Base-by-base conservation (phyloP, 2,888 invertebrate species). In the Amphimallon solstitiale region DNA sequence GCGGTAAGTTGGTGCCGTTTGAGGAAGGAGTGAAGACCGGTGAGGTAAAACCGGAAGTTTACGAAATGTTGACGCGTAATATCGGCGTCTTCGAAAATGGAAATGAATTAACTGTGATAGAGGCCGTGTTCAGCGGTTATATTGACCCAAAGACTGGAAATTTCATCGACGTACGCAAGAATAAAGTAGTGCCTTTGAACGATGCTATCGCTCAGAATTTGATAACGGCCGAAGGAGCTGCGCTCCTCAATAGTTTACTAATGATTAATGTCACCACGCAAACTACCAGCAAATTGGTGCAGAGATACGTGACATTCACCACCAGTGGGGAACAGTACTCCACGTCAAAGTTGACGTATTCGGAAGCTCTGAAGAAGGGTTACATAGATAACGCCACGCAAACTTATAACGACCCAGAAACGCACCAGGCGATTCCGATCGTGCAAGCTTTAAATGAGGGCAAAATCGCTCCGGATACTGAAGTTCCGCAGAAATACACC, bases 61-160 rank as follows among this genome's bases (percentile, higher is more conserved):
- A 89, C 81, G 94, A 95, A 83, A 92, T 94, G 90, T 87, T 97
- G 74, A 90, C 87, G 78, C 89, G 92, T 60, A 90, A 89, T 72
- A 90, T 96, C 76, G 96, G 95, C 52, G 89, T 96, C 64, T 88
- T 89, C 72, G 90, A 91, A 78, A 87, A 90, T 69, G 90, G 90
- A 12, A 86, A 86, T 68, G 95, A 96, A 82, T 82, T 95, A 35
- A 90, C 88, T 61, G 92, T 95, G n/a, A 84, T 97, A 72, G 93
- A 95, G 80, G 92, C 97, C 14, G 95, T 96, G 67, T 90, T 94
- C 74, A 89, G 90, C 75, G 93, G 92, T 75, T 87, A 92, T 75
- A 87, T 98, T 61, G 95, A 98, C 80, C 93, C 97, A 0, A 90
- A 90, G 81, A 91, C 92, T 21, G 97, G 96, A 6, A 90, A 94